Evolutionary conservation across 1,140 invertebrate species (phyloP), one percentile per base, ranked within the genome.

Genomic region (Panonychus citri): DNA sequence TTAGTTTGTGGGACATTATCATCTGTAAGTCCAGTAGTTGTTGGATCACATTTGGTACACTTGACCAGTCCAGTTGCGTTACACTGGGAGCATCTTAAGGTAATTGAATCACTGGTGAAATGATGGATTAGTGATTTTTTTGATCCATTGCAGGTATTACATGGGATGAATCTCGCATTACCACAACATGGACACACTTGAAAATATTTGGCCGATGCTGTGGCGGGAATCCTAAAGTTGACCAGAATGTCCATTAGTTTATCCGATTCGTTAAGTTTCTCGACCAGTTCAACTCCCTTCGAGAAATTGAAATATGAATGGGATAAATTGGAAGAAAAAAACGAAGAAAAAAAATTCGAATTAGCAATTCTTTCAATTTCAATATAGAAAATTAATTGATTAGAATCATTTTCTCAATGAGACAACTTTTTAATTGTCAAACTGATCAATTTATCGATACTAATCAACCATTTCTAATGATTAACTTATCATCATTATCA

Each of bases 291-390:
- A 30, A 58, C 30, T 13, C n/a, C 26, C 57, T 58, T 13, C 19
- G 13, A 51, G 30, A 54, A 2, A n/a, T n/a, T n/a, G n/a, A n/a
- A n/a, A n/a, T n/a, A n/a, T n/a, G n/a, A n/a, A n/a, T n/a, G n/a
- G n/a, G n/a, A n/a, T n/a, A n/a, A n/a, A n/a, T n/a, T n/a, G n/a
- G n/a, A n/a, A n/a, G n/a, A n/a, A n/a, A n/a, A n/a, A n/a, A 24
- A 19, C 17, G 8, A 30, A 7, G 17, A n/a, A 27, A 27, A 51
- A 25, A 27, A 51, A 30, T 46, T 46, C 5, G 17, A 7, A 46
- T 10, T 58, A 17, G 51, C 51, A 37, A 27, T 27, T 28, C 83
- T 96, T 61, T 91, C 97, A 70, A 81, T 79, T 64, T 90, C 96
- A 65, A 80, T 80, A 69, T 70, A 91, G n/a, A n/a, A n/a, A n/a